Base-by-base conservation (phyloP, 2,797 vertebrate genomes). In the Ara ararauna region DNA sequence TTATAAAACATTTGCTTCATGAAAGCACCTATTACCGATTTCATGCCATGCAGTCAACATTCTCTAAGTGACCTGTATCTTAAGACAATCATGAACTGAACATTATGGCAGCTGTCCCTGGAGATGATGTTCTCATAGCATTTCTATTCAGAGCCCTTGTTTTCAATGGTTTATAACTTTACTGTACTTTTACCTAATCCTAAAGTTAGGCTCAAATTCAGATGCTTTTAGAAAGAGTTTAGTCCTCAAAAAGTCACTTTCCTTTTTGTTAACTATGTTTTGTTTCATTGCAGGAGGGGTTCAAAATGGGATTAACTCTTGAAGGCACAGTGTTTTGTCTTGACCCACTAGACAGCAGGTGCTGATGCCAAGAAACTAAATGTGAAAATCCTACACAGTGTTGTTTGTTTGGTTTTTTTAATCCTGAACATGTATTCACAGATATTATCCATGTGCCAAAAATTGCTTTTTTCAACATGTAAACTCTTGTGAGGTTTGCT, bases 261-360 rank as follows among this genome's bases (percentile, higher is more conserved):
- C 30, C 14, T 89, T 68, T 90, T 40, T 60, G 21, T 85, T 96
- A 74, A 86, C 48, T 34, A 4, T 89, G 50, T 94, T 71, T 90
- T 87, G 56, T 96, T 98, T 80, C 97, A 87, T 98, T 98, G 48
- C 98, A 99, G 99, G 99, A 99, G 99, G 99, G 99, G 99, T 99
- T 99, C 99, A 99, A 99, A 99, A 99, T 99, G 99, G 99, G 99
- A 99, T 98, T 99, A 96, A 99, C 99, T 96, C 97, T 99, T 84
- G 99, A 99, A 99, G 99, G 99, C 97, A 98, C 99, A n/a, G 98
- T 99, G 58, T 99, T 99, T 98, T 99, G 99, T 96, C 98, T 99
- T 87, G 99, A 99, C 96, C 99, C 99, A 18, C 97, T 99, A 82
- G 99, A 99, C 95, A 98, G 99, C 96, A 99, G 98, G 96, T 99